A percentile compares a stretch with the other conserved stretches of the same genome.
Evolutionary conservation across 2,797 vertebrate species (phyloP).

Genomic region (Gallinago solitaria): DNA sequence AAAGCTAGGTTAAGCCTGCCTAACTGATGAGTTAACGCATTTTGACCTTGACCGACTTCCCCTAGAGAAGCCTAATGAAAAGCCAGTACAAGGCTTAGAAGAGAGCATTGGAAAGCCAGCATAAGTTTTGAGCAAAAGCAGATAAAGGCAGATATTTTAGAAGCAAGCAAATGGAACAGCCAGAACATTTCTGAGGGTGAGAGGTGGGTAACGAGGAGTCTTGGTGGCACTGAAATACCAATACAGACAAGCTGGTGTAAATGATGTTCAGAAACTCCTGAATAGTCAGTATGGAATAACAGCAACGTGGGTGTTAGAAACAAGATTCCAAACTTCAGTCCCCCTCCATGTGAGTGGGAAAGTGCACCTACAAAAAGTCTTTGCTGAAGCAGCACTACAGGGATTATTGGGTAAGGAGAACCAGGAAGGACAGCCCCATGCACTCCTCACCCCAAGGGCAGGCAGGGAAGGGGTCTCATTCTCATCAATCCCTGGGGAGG

Average conservation of each 20-base stretch:
- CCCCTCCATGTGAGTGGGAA: background rate
- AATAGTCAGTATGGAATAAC: background rate
- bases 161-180: constrained; percentile 67
- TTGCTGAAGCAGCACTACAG: background rate
- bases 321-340: background rate
- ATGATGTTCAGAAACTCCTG: background rate
- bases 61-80: background rate
- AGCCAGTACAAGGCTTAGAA: constrained; percentile 25
- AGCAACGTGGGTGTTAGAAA: background rate
- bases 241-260: background rate
- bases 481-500: background rate
- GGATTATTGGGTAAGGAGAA: background rate
- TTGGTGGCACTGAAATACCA: constrained; percentile 16
- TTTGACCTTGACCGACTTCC: background rate
- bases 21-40: background rate
- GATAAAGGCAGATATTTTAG: constrained; percentile 36
- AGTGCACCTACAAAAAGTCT: background rate
- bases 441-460: background rate
- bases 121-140: constrained; percentile 57
- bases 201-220: background rate
- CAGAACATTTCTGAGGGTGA: background rate
- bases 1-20: constrained; percentile 50
- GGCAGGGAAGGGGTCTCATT: background rate
- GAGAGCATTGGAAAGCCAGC: constrained; percentile 44
- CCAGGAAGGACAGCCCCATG: background rate